phyloP scores from a whole-genome alignment of 1,140 invertebrate species.

The Solenopsis fugax region DNA sequence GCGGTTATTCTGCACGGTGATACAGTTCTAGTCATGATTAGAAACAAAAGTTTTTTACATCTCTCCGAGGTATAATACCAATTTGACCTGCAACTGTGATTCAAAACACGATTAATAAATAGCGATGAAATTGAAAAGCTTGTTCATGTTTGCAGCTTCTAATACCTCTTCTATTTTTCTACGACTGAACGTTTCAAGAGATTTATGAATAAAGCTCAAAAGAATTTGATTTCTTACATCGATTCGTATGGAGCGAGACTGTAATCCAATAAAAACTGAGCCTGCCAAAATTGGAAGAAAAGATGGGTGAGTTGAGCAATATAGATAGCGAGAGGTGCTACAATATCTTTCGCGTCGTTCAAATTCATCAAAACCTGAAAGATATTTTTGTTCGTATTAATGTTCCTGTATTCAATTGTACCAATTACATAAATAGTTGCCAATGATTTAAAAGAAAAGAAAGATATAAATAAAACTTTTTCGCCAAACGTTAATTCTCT shows the following conservation, averaged over 20 bases:
- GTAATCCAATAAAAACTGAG: slow-evolving; percentile 54
- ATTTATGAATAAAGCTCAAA: not conserved
- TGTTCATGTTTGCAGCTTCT: not conserved
- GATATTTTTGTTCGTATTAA: not conserved
- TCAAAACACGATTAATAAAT: not conserved
- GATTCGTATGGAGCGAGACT: slow-evolving; percentile 36
- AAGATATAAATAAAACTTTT: not conserved
- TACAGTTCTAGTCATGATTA: slow-evolving; percentile 40
- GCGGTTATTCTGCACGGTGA: slow-evolving; percentile 45
- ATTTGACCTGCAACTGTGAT: slow-evolving; percentile 35
- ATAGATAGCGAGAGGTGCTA: slow-evolving; percentile 47
- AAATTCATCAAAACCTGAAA: slow-evolving; percentile 54
- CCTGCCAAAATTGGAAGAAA: slow-evolving; percentile 51
- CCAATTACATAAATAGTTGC: not conserved
- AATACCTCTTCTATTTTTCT: not conserved
- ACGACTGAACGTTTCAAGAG: not conserved
- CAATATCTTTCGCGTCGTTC: slow-evolving; percentile 40
- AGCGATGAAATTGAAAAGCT: not conserved
- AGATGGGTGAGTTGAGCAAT: slow-evolving; percentile 50
- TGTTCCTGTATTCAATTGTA: not conserved
- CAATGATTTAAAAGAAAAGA: not conserved
- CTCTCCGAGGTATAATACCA: slow-evolving; percentile 46
- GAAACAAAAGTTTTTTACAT: slow-evolving; percentile 34
- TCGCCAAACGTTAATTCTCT: not conserved
- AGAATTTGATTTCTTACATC: slow-evolving; percentile 32